These are phyloP conservation scores for Zaprionus tsacasi DNA, from an alignment of 1,140 invertebrate genomes.

Conservation along the genomic window DNA sequence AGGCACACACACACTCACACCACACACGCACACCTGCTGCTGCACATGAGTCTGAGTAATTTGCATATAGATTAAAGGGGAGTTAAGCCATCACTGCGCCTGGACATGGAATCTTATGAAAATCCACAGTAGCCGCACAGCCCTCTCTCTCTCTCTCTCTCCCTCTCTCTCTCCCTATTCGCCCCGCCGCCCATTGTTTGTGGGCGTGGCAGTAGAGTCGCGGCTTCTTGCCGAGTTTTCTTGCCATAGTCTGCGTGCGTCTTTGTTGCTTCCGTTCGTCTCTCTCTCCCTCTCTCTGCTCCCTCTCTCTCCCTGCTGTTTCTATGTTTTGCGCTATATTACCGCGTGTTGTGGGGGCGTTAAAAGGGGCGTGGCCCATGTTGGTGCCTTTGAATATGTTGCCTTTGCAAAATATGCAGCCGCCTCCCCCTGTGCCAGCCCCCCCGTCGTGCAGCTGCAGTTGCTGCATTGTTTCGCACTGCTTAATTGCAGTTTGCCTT, in stretches of 20 bases:
- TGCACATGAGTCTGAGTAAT: slow-evolving; percentile 32
- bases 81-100: slow-evolving; percentile 41
- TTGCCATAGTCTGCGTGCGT: neutral
- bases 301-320: neutral
- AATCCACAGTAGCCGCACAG: neutral
- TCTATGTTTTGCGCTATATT: slow-evolving; percentile 22
- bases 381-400: slow-evolving; percentile 47
- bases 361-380: slow-evolving; percentile 17
- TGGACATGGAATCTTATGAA: slow-evolving; percentile 29
- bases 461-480: slow-evolving; percentile 30
- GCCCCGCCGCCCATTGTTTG: slow-evolving; percentile 30
- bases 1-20: slow-evolving; percentile 10
- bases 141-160: no score
- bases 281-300: neutral
- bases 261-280: slow-evolving; percentile 25
- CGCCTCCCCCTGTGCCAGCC: neutral
- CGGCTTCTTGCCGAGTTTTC: slow-evolving; percentile 6
- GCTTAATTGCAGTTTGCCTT: slow-evolving; percentile 42
- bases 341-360: neutral
- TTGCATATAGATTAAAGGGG: slow-evolving; percentile 63
- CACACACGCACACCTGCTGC: slow-evolving; percentile 13
- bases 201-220: slow-evolving; percentile 19
- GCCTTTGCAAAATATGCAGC: slow-evolving; percentile 44
- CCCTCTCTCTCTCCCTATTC: neutral
- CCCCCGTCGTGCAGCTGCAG: slow-evolving; percentile 26